Evolutionary conservation across 64 coral and sea anemone genomes (phyloP).

Genomic region (Acropora tenuis): DNA sequence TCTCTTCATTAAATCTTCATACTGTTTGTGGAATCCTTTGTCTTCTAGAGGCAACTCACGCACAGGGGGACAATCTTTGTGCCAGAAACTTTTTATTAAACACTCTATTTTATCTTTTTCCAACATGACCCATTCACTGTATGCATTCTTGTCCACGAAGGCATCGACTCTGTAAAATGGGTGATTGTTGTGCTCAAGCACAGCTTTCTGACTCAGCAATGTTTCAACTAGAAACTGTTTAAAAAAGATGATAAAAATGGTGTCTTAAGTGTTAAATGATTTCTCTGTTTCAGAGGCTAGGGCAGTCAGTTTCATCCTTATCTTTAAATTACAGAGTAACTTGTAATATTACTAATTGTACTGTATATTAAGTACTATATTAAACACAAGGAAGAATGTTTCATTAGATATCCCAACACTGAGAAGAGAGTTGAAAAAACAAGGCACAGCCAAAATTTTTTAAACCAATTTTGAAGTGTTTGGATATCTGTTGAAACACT

Average conservation of each 20-base stretch:
- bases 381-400: too few relatives aligned
- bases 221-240: conserved; percentile 73
- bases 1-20: conserved; percentile 64
- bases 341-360: too few relatives aligned
- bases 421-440: too few relatives aligned
- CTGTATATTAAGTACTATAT: too few relatives aligned
- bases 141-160: conserved; percentile 90
- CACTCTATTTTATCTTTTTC: conserved; percentile 71
- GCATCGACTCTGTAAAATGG: conserved; percentile 86
- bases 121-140: conserved; percentile 76
- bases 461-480: too few relatives aligned
- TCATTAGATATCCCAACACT: too few relatives aligned
- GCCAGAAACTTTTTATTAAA: conserved; percentile 83
- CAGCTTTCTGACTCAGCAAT: conserved; percentile 49
- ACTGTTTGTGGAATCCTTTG: conserved; percentile 71
- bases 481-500: too few relatives aligned
- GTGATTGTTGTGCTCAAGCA: conserved; percentile 75
- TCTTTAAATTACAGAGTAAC: too few relatives aligned
- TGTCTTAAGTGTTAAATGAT: too few relatives aligned
- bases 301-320: too few relatives aligned
- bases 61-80: conserved; percentile 51
- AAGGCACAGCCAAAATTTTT: too few relatives aligned
- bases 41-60: conserved; percentile 54
- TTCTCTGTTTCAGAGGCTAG: too few relatives aligned
- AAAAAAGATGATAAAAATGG: not conserved